phyloP scores from a whole-genome alignment of 92 coral and sea anemone genomes.

The Phenganax marumi region DNA sequence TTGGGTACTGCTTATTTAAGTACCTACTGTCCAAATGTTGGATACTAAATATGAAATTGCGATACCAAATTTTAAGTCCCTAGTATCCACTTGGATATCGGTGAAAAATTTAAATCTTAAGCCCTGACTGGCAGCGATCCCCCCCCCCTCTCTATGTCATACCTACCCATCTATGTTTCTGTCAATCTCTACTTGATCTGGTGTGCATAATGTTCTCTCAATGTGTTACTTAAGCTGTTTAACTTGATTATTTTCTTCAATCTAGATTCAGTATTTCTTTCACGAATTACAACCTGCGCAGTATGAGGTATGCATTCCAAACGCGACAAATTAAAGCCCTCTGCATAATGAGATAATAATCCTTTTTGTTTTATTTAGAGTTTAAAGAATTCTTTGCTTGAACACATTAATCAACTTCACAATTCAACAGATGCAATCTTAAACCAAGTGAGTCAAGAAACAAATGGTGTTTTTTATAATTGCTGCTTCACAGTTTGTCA shows the following conservation, averaged over 20 bases:
- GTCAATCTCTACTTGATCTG: no score
- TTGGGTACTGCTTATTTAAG: no score
- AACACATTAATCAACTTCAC: constrained; percentile 71
- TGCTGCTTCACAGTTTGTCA: not conserved
- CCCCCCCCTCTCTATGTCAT: no score
- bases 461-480: not conserved
- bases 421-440: constrained; percentile 77
- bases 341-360: not conserved
- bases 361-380: constrained; percentile 53
- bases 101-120: no score
- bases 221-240: no score
- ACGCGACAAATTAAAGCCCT: not conserved
- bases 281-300: constrained; percentile 84
- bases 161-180: no score
- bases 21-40: not conserved
- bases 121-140: no score
- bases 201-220: no score
- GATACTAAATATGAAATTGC: not conserved
- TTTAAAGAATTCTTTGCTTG: constrained; percentile 73
- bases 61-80: no score
- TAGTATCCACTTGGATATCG: no score
- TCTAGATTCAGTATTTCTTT: constrained; percentile 86
- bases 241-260: not conserved
- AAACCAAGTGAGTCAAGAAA: constrained; percentile 71
- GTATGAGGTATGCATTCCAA: constrained; percentile 66